phyloP scores from a whole-genome alignment of 23 tunicate species.

The Styela clava region DNA sequence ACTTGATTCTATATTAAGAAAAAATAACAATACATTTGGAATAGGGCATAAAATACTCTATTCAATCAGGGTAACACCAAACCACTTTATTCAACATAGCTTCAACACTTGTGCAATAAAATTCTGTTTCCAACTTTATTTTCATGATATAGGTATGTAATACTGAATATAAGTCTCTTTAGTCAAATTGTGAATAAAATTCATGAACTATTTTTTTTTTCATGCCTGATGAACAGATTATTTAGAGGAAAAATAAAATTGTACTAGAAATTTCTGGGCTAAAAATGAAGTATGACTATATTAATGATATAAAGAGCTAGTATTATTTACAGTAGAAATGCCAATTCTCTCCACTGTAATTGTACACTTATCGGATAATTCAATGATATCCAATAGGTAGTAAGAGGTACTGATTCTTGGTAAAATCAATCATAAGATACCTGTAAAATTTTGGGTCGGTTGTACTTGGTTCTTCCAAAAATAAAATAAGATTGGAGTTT shows the following conservation, averaged over 20 bases:
- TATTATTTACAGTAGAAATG: background rate
- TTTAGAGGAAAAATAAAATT: no score
- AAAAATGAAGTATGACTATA: background rate
- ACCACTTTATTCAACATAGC: no score
- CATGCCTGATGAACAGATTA: no score
- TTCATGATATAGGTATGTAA: no score
- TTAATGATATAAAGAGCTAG: background rate
- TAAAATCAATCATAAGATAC: background rate
- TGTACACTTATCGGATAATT: background rate
- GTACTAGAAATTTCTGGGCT: background rate
- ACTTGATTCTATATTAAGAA: slow-evolving; percentile 20
- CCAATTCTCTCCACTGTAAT: background rate
- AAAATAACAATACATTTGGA: no score
- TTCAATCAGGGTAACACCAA: no score
- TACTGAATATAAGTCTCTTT: no score
- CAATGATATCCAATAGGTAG: background rate
- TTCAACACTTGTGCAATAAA: no score
- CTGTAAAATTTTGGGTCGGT: slow-evolving; percentile 17
- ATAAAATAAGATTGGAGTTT: slow-evolving; percentile 2
- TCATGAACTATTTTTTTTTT: no score
- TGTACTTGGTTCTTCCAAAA: slow-evolving; percentile 9
- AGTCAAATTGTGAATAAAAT: no score
- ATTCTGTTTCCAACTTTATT: no score
- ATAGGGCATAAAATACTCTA: no score
- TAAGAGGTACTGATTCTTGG: background rate